These are phyloP conservation scores for Dromococcyx pavoninus DNA, from an alignment of 2,797 vertebrate genomes.

Conservation along the genomic window DNA sequence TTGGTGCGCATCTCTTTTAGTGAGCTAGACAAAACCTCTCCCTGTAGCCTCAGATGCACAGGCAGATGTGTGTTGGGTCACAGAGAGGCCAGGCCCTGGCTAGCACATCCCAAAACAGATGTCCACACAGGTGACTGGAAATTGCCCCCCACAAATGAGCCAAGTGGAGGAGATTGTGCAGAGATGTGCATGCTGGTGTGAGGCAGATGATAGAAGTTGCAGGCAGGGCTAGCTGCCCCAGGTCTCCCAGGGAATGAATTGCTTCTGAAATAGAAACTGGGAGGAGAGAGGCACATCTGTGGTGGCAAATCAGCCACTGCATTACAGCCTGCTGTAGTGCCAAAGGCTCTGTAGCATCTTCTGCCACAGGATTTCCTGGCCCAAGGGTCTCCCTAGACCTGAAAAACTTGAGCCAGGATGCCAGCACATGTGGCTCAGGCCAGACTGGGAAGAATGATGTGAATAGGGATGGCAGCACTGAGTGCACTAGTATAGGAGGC, in stretches of 20 bases:
- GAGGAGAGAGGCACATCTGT: neutral
- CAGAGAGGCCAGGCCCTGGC: neutral
- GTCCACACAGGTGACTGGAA: neutral
- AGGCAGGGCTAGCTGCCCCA: neutral
- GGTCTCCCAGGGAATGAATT: neutral
- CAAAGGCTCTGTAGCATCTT: neutral
- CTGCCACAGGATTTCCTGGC: neutral
- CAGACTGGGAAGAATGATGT: neutral
- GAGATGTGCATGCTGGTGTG: neutral
- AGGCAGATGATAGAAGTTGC: neutral
- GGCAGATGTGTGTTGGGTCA: neutral
- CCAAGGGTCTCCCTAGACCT: neutral
- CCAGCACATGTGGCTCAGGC: neutral
- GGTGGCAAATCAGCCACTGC: neutral
- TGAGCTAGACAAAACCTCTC: neutral
- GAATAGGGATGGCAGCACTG: neutral
- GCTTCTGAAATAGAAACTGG: neutral
- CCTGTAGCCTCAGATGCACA: neutral
- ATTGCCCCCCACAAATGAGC: neutral
- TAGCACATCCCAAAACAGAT: neutral
- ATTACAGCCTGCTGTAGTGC: rapidly evolving
- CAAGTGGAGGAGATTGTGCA: neutral
- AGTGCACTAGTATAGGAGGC: neutral
- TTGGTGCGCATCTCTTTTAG: neutral
- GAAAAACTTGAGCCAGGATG: neutral